Percentiles rank a stretch among this genome's conserved stretches.
These are phyloP conservation scores for Anarsia innoxiella DNA, from an alignment of 2,888 invertebrate genomes.

Conservation along the genomic window DNA sequence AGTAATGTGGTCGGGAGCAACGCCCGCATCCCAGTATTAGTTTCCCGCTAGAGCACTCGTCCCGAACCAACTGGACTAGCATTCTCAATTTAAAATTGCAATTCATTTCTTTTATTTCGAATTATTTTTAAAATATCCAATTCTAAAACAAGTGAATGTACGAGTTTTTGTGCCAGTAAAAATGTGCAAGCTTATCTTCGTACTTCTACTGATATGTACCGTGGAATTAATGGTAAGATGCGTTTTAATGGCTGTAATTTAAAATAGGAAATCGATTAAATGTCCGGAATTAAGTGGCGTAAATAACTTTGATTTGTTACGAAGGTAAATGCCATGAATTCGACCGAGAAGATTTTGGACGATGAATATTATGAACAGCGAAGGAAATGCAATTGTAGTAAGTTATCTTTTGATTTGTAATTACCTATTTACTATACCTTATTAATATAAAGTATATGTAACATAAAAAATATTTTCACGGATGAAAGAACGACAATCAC, in stretches of 20 bases:
- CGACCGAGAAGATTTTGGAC: slow-evolving; percentile 15
- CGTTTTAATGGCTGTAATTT: too few species aligned
- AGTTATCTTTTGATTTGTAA: slow-evolving; percentile 38
- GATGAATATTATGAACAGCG: slow-evolving; percentile 27
- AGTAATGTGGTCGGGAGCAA: slow-evolving; percentile 41
- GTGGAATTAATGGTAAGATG: slow-evolving; percentile 10
- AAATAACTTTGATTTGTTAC: slow-evolving; percentile 6
- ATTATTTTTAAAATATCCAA: too few species aligned
- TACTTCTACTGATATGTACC: slow-evolving; percentile 1
- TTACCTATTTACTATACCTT: too few species aligned
- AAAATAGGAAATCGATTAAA: too few species aligned
- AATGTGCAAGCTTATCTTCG: slow-evolving; percentile 11
- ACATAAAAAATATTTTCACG: too few species aligned
- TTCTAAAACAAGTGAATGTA: too few species aligned
- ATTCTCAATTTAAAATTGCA: too few species aligned
- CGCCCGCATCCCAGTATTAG: slow-evolving; percentile 46
- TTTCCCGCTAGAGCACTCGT: background rate
- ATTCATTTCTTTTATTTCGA: too few species aligned
- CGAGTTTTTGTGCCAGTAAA: too few species aligned
- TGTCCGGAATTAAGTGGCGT: background rate
- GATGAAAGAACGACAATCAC: too few species aligned
- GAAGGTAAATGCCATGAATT: slow-evolving; percentile 26
- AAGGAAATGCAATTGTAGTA: slow-evolving; percentile 53
- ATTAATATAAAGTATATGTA: too few species aligned
- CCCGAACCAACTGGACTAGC: too few species aligned